Evolutionary conservation across 2,888 invertebrate genomes (phyloP), one percentile per base, ranked within the genome.

Genomic region (Erpobdella octoculata): DNA sequence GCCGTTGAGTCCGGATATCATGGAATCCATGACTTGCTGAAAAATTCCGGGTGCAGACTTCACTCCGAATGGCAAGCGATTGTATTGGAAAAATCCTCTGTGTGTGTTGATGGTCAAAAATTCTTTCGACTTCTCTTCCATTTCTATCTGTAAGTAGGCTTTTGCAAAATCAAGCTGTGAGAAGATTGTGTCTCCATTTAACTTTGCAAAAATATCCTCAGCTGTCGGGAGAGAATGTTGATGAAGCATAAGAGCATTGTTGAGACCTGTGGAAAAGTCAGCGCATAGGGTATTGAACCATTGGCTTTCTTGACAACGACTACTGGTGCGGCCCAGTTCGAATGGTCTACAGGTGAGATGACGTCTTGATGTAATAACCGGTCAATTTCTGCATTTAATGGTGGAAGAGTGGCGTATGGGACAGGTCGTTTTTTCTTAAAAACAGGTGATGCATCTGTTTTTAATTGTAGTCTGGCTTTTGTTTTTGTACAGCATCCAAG

Each of bases 1-100:
- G n/a, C 66, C 38, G 6, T 66, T n/a, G 25, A 66, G 66, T 25
- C 66, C 66, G n/a, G n/a, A 21, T n/a, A 66, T 36, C 8, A 41
- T 25, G 6, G 21, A 2, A 36, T 38, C 38, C 41, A 66, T 36
- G 2, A 21, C 41, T 41, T 66, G 25, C n/a, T 66, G 66, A 28
- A 66, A 66, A 41, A 62, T 62, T 21, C 62, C 62, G n/a, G 53
- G 21, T 53, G 53, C 53, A 15, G 21, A 53, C 28, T 53, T 53
- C 21, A 53, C 18, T 53, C 53, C 53, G n/a, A 53, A 53, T 5
- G 53, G n/a, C 28, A 53, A 12, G 5, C 53, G 6, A 21, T 53
- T 21, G 31, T 31, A 62, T 31, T 62, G 62, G 35, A 62, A 62
- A 5, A 62, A 31, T 21, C 62, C 62, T 28, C 5, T 62, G 12